phyloP scores from a whole-genome alignment of 2,113 vertebrate species.

The Cyprinodon brontotheroides region DNA sequence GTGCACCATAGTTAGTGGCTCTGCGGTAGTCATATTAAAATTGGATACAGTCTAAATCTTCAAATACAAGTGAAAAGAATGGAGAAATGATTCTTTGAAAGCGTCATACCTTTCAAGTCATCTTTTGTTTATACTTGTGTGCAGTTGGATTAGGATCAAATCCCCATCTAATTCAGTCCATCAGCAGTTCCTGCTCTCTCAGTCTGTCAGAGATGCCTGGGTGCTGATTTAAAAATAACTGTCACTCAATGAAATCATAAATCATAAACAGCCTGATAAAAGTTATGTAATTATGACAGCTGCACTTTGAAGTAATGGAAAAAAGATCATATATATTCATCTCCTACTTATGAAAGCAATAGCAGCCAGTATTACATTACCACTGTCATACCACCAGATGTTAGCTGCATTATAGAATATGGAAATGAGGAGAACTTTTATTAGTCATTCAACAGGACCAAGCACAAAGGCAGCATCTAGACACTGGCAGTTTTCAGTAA shows the following conservation, averaged over 20 bases:
- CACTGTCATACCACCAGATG: background rate
- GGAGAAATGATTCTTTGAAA: slow-evolving; percentile 1
- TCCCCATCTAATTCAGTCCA: slow-evolving; percentile 19
- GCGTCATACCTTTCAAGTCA: slow-evolving; percentile 6
- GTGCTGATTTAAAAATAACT: slow-evolving; percentile 27
- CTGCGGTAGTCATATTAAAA: slow-evolving; percentile 19
- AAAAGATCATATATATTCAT: background rate
- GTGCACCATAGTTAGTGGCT: slow-evolving; percentile 35
- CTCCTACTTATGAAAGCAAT: background rate
- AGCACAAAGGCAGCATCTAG: slow-evolving; percentile 22
- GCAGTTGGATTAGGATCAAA: slow-evolving; percentile 1
- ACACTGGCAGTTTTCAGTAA: slow-evolving; percentile 29
- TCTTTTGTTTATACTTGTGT: slow-evolving; percentile 10
- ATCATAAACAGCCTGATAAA: slow-evolving; percentile 12
- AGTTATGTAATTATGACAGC: slow-evolving; percentile 22
- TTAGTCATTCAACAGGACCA: slow-evolving; percentile 26
- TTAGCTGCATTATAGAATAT: background rate
- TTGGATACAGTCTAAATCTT: slow-evolving; percentile 7
- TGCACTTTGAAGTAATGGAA: slow-evolving; percentile 10
- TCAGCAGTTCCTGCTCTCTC: slow-evolving; percentile 11
- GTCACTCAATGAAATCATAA: slow-evolving; percentile 34
- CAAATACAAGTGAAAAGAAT: slow-evolving; percentile 7
- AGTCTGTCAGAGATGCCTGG: slow-evolving; percentile 1
- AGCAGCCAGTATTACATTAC: background rate
- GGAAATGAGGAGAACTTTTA: slow-evolving; percentile 22